These are phyloP conservation scores for Apostichopus californicus DNA, from an alignment of 35 echinoderm and acorn worm genomes.

Conservation along the genomic window DNA sequence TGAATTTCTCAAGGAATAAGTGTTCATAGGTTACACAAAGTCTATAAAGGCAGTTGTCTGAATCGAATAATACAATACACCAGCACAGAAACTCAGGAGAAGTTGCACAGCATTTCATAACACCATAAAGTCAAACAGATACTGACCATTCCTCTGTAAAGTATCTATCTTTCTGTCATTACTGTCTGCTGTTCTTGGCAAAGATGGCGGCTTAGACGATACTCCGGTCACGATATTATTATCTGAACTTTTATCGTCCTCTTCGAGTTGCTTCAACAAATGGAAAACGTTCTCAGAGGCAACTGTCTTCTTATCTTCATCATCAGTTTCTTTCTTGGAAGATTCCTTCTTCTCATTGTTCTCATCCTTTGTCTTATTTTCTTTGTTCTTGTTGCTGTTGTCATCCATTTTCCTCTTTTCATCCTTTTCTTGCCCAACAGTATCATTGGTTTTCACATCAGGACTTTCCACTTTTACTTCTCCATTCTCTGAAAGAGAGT, in stretches of 20 bases:
- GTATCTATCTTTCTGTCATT: not conserved
- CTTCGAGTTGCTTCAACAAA: conserved; percentile 20
- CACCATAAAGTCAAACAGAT: too few species aligned
- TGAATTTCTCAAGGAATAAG: too few species aligned
- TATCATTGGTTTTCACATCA: not conserved
- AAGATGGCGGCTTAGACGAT: conserved; percentile 16
- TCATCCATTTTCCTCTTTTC: not conserved
- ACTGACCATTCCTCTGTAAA: not conserved
- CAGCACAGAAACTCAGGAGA: too few species aligned
- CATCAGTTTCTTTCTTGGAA: not conserved
- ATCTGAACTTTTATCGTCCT: not conserved
- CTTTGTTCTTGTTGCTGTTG: not conserved
- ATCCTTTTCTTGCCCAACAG: not conserved
- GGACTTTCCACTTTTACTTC: conserved; percentile 50
- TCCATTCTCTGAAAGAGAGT: conserved; percentile 48
- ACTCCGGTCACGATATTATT: not conserved
- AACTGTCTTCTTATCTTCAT: conserved; percentile 11
- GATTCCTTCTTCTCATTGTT: not conserved
- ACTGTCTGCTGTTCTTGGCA: conserved; percentile 12
- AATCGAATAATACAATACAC: too few species aligned
- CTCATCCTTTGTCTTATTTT: not conserved
- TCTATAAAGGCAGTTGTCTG: too few species aligned
- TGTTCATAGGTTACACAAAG: too few species aligned
- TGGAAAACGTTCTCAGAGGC: conserved; percentile 13
- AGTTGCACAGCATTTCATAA: too few species aligned